phyloP scores from a whole-genome alignment of 2,888 invertebrate species.

The Theodoxus fluviatilis region DNA sequence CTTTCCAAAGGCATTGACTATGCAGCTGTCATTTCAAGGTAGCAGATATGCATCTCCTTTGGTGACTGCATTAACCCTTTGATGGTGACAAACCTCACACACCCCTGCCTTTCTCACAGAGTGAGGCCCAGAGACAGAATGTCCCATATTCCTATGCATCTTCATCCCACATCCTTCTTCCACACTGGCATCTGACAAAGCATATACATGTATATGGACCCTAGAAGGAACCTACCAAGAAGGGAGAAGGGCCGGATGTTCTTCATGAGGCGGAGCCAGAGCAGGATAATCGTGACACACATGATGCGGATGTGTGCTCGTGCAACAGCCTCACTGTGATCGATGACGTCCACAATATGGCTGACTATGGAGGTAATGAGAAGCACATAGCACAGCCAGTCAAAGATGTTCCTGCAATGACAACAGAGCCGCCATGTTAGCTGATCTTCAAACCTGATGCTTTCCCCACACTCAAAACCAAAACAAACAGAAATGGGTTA shows the following conservation, averaged over 20 bases:
- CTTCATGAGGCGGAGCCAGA: conserved; percentile 63
- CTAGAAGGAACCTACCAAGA: conserved; percentile 47
- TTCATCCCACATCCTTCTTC: too few species aligned
- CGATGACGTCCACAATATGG: conserved; percentile 55
- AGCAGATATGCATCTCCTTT: too few species aligned
- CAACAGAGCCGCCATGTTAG: background rate
- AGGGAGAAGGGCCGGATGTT: conserved; percentile 56
- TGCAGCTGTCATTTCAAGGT: too few species aligned
- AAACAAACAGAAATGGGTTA: too few species aligned
- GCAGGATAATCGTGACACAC: conserved; percentile 58
- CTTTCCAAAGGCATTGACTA: too few species aligned
- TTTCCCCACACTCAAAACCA: too few species aligned
- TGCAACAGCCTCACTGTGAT: conserved; percentile 49
- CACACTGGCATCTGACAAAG: too few species aligned
- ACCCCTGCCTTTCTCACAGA: background rate
- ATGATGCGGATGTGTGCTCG: conserved; percentile 59
- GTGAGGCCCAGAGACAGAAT: background rate
- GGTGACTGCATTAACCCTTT: too few species aligned
- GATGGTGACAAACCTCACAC: too few species aligned
- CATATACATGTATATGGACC: too few species aligned
- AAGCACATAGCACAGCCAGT: conserved; percentile 60
- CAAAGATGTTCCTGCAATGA: conserved; percentile 61
- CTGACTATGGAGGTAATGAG: conserved; percentile 51
- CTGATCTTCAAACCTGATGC: too few species aligned
- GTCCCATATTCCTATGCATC: background rate